These are phyloP conservation scores for Gulo gulo DNA, from an alignment of 2,113 vertebrate species.

Conservation along the genomic window DNA sequence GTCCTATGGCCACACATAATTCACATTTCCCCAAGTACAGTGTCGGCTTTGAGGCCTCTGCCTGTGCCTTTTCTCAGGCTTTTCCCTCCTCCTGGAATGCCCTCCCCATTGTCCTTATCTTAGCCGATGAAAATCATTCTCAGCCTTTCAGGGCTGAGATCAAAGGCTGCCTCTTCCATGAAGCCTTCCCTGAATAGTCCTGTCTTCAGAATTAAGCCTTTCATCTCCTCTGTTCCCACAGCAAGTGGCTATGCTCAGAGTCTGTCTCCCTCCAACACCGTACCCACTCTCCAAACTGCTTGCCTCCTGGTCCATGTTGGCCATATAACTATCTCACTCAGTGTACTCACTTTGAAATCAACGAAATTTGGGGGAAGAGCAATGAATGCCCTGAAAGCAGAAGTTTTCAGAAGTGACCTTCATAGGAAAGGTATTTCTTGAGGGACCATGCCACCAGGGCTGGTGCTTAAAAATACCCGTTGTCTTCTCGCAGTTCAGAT, in stretches of 20 bases:
- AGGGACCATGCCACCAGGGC: background rate
- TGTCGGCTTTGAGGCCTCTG: background rate
- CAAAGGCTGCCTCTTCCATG: background rate
- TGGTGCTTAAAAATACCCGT: background rate
- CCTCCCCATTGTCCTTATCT: background rate
- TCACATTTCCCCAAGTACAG: background rate
- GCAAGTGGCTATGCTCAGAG: background rate
- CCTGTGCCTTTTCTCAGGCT: background rate
- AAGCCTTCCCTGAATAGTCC: background rate
- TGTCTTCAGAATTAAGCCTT: background rate
- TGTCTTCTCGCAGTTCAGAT: background rate
- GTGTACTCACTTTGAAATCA: background rate
- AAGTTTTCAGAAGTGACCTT: slow-evolving; percentile 2
- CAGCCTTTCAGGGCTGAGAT: background rate
- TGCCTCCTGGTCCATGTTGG: background rate
- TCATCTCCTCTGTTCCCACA: background rate
- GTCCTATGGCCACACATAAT: background rate
- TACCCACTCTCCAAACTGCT: background rate
- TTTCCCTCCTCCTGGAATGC: background rate
- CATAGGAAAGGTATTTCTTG: background rate
- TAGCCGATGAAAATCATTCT: background rate
- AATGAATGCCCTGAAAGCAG: background rate
- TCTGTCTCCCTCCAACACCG: background rate
- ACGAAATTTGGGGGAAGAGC: background rate
- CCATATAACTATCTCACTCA: background rate